These are phyloP conservation scores for Beris chalybata DNA, from an alignment of 2,888 invertebrate genomes.

Conservation along the genomic window DNA sequence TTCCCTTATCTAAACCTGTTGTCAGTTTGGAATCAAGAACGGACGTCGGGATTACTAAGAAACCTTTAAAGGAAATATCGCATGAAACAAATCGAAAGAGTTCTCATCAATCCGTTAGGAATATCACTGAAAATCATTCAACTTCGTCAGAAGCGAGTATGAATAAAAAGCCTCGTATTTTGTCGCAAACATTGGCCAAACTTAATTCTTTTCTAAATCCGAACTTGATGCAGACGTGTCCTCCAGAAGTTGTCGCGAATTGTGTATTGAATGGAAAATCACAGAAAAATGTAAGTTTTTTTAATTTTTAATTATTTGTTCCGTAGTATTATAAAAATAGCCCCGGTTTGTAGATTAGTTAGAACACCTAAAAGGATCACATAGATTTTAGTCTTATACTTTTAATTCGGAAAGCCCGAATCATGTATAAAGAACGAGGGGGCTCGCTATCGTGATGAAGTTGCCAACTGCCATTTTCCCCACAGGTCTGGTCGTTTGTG, in stretches of 20 bases:
- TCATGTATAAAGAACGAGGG: no score
- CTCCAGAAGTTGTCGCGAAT: not conserved
- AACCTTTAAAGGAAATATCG: not conserved
- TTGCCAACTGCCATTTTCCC: no score
- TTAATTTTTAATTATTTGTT: not conserved
- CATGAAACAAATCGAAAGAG: not conserved
- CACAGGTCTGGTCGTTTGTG: no score
- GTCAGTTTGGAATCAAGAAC: not conserved
- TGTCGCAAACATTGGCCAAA: constrained; percentile 19
- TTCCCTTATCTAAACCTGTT: constrained; percentile 4
- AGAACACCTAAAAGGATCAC: no score
- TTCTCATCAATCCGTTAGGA: no score
- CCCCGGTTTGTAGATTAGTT: no score
- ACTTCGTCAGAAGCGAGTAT: constrained; percentile 8
- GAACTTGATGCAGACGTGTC: constrained; percentile 1
- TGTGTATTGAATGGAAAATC: not conserved
- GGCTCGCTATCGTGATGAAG: no score
- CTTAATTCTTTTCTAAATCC: constrained; percentile 21
- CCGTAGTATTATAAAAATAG: no score
- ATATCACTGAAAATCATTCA: not conserved
- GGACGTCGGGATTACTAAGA: not conserved
- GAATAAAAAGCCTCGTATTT: constrained; percentile 9
- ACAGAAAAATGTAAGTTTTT: constrained; percentile 1
- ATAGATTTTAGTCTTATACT: no score
- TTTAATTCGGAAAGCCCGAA: no score